Conservation (phyloP, 2,888 invertebrate species). For the Antheraea assamensis region DNA sequence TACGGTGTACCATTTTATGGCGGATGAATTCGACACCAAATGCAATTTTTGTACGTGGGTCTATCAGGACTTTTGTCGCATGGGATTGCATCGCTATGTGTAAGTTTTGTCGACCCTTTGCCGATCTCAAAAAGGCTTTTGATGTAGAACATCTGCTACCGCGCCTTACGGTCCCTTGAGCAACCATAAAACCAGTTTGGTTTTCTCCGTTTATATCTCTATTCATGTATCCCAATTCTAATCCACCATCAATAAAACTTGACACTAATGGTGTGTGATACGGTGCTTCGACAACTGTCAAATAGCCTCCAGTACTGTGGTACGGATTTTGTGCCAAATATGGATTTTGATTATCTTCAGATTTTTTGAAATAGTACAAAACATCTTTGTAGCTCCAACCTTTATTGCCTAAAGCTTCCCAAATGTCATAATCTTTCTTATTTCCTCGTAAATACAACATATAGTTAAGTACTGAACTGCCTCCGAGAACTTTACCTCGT, state of each 20-base stretch:
- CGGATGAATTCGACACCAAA: conserved; percentile 92
- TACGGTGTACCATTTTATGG: conserved; percentile 86
- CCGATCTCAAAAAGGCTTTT: conserved; percentile 93
- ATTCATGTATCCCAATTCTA: conserved; percentile 92
- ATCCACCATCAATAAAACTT: conserved; percentile 91
- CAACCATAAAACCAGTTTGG: conserved; percentile 94
- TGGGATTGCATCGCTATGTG: conserved; percentile 93
- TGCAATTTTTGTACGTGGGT: conserved; percentile 88
- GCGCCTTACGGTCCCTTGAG: conserved; percentile 89
- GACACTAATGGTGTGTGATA: conserved; percentile 92
- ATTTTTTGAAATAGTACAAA: conserved; percentile 93
- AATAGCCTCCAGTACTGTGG: conserved; percentile 90
- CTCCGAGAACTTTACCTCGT: conserved; percentile 95
- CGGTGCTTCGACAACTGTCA: conserved; percentile 93
- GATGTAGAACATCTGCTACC: conserved; percentile 94
- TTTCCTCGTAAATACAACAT: conserved; percentile 96
- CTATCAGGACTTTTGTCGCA: conserved; percentile 88
- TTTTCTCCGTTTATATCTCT: conserved; percentile 93
- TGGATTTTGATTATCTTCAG: conserved; percentile 94
- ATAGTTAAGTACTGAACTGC: conserved; percentile 94
- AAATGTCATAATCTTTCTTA: conserved; percentile 93
- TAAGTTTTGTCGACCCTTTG: conserved; percentile 89
- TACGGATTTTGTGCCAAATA: conserved; percentile 90
- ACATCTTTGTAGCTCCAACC: conserved; percentile 94
- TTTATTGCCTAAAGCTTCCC: conserved; percentile 93